Percentiles rank a stretch among this genome's conserved stretches.
Conservation (phyloP, 2,797 vertebrate genomes). For the Lacerta bilineata region DNA sequence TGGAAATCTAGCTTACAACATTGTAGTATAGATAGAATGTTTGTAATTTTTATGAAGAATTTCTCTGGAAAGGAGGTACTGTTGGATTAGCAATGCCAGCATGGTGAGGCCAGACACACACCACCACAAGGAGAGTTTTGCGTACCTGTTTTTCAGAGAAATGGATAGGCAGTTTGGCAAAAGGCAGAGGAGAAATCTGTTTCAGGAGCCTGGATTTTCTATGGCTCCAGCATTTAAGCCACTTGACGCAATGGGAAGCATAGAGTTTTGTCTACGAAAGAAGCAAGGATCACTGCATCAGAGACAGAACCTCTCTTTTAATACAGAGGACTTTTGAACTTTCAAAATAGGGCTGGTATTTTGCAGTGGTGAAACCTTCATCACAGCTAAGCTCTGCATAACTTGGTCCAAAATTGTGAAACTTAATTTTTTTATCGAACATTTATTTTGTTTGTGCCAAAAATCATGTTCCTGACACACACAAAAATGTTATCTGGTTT, state of each 20-base stretch:
- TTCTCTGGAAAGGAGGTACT: background rate
- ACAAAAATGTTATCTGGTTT: slow-evolving; percentile 47
- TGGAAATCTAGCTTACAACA: background rate
- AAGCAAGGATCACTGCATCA: background rate
- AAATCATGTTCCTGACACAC: background rate
- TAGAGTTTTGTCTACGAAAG: background rate
- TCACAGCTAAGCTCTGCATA: slow-evolving; percentile 17
- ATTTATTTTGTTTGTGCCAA: background rate
- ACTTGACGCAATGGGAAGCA: background rate
- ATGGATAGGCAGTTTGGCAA: background rate
- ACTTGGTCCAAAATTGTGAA: slow-evolving; percentile 26
- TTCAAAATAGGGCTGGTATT: slow-evolving; percentile 49
- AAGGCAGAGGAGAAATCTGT: background rate
- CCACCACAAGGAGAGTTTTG: background rate
- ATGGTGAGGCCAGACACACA: background rate
- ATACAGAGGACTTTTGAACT: background rate
- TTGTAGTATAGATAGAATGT: background rate
- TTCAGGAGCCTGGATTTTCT: background rate
- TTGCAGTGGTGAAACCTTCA: slow-evolving; percentile 11
- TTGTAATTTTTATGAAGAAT: slow-evolving; percentile 7
- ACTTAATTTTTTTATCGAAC: background rate
- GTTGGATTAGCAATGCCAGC: background rate
- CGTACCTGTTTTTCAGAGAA: background rate
- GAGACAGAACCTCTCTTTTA: slow-evolving; percentile 27
- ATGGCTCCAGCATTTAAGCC: background rate